phyloP scores from a whole-genome alignment of 92 coral and sea anemone species.

The Zoanthus sansibaricus region DNA sequence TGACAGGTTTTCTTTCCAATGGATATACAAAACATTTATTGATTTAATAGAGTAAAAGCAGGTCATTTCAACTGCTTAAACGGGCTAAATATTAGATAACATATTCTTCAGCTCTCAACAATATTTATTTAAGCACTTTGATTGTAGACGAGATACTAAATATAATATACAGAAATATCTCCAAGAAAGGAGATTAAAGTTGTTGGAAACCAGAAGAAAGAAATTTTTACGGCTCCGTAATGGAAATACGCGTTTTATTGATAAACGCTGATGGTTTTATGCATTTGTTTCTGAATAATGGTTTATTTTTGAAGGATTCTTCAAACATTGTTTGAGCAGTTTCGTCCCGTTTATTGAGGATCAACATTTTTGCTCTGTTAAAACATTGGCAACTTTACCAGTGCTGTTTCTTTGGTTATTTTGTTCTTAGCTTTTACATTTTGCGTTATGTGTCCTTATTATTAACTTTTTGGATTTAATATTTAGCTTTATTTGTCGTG shows the following conservation, averaged over 20 bases:
- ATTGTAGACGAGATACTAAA: background rate
- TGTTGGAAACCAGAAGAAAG: background rate
- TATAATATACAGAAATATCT: background rate
- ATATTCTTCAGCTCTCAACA: background rate
- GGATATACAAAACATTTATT: background rate
- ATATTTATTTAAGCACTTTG: conserved; percentile 2
- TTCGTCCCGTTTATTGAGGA: too few relatives aligned
- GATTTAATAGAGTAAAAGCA: background rate
- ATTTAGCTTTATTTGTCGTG: background rate
- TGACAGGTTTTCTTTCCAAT: background rate
- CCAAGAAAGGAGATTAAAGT: background rate
- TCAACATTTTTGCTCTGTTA: too few relatives aligned
- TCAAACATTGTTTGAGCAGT: background rate
- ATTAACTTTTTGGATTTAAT: background rate
- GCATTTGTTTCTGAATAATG: background rate
- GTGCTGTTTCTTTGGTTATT: background rate
- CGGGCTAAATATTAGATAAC: background rate
- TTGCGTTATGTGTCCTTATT: background rate
- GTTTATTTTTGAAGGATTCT: background rate
- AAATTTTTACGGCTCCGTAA: background rate
- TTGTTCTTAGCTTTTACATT: background rate
- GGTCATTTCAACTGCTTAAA: background rate
- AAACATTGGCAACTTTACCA: background rate
- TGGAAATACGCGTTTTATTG: background rate
- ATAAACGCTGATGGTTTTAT: background rate